Evolutionary conservation across 2,888 invertebrate genomes (phyloP).

Genomic region (Microctonus aethiopoides): DNA sequence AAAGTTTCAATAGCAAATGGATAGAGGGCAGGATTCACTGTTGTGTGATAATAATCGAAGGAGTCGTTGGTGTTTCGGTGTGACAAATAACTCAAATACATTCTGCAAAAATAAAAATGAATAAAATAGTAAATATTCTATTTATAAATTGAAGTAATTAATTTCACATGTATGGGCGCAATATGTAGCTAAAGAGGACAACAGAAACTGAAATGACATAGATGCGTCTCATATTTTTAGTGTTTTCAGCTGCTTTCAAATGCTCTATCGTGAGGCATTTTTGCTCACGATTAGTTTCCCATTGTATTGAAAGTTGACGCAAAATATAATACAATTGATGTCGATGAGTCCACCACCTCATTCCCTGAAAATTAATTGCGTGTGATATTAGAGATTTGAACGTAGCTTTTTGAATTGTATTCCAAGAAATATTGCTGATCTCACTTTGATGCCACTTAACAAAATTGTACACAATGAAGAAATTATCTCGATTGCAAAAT

Average conservation of each 20-base stretch:
- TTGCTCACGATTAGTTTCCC: neutral
- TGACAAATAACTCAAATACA: too few relatives aligned
- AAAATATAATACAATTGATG: neutral
- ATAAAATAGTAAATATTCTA: too few relatives aligned
- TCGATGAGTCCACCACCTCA: neutral
- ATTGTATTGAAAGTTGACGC: neutral
- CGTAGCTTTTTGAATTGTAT: neutral
- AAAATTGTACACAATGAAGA: neutral
- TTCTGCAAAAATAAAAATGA: too few relatives aligned
- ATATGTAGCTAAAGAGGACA: neutral
- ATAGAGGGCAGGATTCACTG: too few relatives aligned
- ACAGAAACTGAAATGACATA: neutral
- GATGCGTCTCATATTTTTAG: neutral
- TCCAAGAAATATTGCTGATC: too few relatives aligned
- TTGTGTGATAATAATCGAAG: too few relatives aligned
- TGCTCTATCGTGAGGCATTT: neutral
- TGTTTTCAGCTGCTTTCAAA: neutral
- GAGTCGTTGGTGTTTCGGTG: too few relatives aligned
- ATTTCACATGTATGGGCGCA: slow-evolving; percentile 4
- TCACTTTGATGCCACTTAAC: neutral
- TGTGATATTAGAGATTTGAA: neutral
- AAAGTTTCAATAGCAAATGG: too few relatives aligned
- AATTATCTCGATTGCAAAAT: neutral
- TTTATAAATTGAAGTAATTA: too few relatives aligned
- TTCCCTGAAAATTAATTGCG: neutral